Conservation (phyloP, 1,140 invertebrate species). For the Drosophila punjabiensis region DNA sequence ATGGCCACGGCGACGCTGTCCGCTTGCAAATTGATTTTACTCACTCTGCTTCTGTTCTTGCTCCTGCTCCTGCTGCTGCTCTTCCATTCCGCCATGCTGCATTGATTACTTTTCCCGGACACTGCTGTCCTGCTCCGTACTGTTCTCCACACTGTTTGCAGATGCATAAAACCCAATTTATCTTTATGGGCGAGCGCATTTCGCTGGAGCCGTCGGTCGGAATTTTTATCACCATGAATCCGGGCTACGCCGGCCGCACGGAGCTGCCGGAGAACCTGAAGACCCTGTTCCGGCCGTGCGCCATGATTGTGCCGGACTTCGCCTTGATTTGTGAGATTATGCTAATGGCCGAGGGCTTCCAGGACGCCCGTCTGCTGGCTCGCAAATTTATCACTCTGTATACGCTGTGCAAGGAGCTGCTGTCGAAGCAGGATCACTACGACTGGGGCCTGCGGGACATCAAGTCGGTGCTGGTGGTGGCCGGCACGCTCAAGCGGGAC, state of each 20-base stretch:
- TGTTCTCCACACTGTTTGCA: slow-evolving; percentile 59
- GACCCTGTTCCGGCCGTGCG: slow-evolving; percentile 89
- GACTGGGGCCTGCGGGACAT: slow-evolving; percentile 95
- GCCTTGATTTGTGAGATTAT: slow-evolving; percentile 95
- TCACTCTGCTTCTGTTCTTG: slow-evolving; percentile 27
- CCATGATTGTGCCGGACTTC: slow-evolving; percentile 95
- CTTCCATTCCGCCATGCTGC: slow-evolving; percentile 50
- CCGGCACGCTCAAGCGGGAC: slow-evolving; percentile 88
- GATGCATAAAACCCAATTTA: slow-evolving; percentile 83
- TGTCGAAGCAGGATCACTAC: slow-evolving; percentile 95
- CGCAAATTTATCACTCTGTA: slow-evolving; percentile 94
- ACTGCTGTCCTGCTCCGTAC: slow-evolving; percentile 14
- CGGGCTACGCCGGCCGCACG: slow-evolving; percentile 91
- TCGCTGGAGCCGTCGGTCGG: slow-evolving; percentile 92
- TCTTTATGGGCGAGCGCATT: slow-evolving; percentile 94
- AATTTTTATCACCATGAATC: slow-evolving; percentile 98
- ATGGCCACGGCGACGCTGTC: slow-evolving; percentile 22
- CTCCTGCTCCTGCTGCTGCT: not conserved
- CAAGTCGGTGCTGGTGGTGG: slow-evolving; percentile 94
- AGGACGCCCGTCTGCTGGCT: slow-evolving; percentile 91
- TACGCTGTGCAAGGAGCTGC: slow-evolving; percentile 91
- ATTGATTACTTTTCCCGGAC: slow-evolving; percentile 74
- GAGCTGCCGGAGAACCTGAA: slow-evolving; percentile 82
- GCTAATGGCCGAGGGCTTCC: slow-evolving; percentile 94
- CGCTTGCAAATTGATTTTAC: slow-evolving; percentile 78